These are phyloP conservation scores for Oncopodura yosiiana DNA, from an alignment of 1,140 invertebrate species.

Conservation along the genomic window DNA sequence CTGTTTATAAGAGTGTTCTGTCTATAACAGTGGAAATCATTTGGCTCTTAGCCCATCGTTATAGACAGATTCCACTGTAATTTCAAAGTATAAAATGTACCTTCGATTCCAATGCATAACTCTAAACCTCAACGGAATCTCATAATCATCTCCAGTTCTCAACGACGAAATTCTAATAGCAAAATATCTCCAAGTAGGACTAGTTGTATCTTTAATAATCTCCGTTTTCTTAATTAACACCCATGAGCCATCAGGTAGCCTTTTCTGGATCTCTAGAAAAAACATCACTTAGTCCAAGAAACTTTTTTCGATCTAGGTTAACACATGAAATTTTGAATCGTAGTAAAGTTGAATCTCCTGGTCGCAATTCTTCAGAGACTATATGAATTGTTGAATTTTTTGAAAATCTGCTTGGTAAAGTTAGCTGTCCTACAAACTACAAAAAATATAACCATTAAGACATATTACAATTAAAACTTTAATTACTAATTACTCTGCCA, in stretches of 20 bases:
- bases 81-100: too few species aligned
- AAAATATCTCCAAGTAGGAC: slow-evolving; percentile 48
- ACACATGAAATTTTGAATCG: slow-evolving; percentile 42
- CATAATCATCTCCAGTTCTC: slow-evolving; percentile 48
- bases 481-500: slow-evolving; percentile 35
- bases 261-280: slow-evolving; percentile 44
- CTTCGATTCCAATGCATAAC: slow-evolving; percentile 45
- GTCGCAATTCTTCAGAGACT: slow-evolving; percentile 41
- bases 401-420: slow-evolving; percentile 7
- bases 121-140: slow-evolving; percentile 42
- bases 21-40: too few species aligned
- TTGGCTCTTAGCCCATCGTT: too few species aligned
- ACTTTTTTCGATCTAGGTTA: slow-evolving; percentile 45
- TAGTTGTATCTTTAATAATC: slow-evolving; percentile 46
- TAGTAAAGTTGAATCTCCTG: slow-evolving; percentile 43
- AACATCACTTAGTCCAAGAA: slow-evolving; percentile 48
- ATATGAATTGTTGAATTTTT: slow-evolving; percentile 39
- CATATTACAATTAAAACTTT: too few species aligned
- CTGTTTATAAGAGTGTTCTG: too few species aligned
- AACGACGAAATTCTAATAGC: slow-evolving; percentile 41
- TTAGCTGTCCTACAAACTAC: slow-evolving; percentile 5
- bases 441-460: too few species aligned
- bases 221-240: slow-evolving; percentile 47
- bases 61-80: too few species aligned
- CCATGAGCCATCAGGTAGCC: slow-evolving; percentile 43